Evolutionary conservation across 1,140 invertebrate genomes (phyloP), one percentile per base, ranked within the genome.

Genomic region (Cherax destructor): DNA sequence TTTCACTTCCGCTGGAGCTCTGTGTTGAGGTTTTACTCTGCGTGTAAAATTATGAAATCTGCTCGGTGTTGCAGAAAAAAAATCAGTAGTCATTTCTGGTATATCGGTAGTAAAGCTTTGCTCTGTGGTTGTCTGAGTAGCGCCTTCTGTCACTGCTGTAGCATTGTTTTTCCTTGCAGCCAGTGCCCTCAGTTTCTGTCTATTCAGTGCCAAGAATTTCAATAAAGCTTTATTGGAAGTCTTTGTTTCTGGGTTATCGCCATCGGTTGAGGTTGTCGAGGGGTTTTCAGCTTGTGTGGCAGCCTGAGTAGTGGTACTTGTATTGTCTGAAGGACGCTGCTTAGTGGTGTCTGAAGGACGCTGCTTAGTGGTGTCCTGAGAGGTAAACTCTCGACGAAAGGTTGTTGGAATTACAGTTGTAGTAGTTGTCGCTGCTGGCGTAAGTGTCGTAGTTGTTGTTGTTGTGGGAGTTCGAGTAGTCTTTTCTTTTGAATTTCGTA

Each of bases 151-250:
- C 11, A n/a, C 49, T 49, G 30, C 5, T 21, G 77, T 65, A 21
- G n/a, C 13, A 50, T n/a, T 10, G 11, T 13, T 81, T 80, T 69
- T 88, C 86, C 69, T 88, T 1, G 52, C 59, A 50, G 30, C 24
- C 41, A 88, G 69, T 11, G 30, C 21, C 69, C 69, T 88, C 3
- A 88, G 30, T 59, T 13, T 80, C 24, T 65, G 56, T 80, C 78
- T 79, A 59, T 88, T 88, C 9, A 88, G 24, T 16, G 56, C 86
- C 52, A 88, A 69, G 47, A 88, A 88, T 47, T 77, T 88, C 30
- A 61, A n/a, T 21, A 65, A 65, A 16, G 61, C 61, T 5, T 65
- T 65, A 11, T 79, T 47, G 18, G 86, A 76, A 18, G 80, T 77
- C 10, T n/a, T 61, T 16, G 79, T n/a, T 49, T 65, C 41, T 41